Evolutionary conservation across 1,140 invertebrate genomes (phyloP).

Genomic region (Hesperophylax magnus): DNA sequence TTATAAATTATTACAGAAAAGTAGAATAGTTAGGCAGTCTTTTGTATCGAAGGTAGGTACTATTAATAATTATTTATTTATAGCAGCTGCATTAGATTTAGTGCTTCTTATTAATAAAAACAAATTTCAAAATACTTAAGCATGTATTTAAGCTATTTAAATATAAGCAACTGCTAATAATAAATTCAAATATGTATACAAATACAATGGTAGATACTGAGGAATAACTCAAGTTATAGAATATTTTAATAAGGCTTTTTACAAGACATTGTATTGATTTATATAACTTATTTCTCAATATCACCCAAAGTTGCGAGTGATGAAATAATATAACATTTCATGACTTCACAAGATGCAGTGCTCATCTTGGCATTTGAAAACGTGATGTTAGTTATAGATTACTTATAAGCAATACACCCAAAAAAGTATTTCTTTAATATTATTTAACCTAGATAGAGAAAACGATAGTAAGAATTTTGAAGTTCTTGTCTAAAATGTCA

Average conservation of each 20-base stretch:
- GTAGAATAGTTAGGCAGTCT: conserved; percentile 32
- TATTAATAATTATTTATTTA: conserved; percentile 27
- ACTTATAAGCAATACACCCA: conserved; percentile 22
- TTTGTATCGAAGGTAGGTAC: conserved; percentile 1
- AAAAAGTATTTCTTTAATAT: neutral
- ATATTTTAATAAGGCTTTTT: neutral
- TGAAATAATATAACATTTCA: conserved; percentile 20
- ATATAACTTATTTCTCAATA: conserved; percentile 21
- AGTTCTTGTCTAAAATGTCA: no score
- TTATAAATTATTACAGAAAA: conserved; percentile 7
- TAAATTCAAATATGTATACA: neutral
- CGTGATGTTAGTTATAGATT: conserved; percentile 39
- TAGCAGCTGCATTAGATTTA: conserved; percentile 39
- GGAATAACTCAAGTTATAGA: neutral
- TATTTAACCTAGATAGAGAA: neutral
- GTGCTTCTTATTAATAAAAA: no score
- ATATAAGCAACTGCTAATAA: conserved; percentile 40
- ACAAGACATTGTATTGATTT: neutral
- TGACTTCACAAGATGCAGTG: conserved; percentile 23
- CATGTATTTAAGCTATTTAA: conserved; percentile 7
- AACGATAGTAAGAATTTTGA: neutral
- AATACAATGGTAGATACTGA: conserved; percentile 2
- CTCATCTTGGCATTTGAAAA: conserved; percentile 31
- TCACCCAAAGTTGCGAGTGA: conserved; percentile 8
- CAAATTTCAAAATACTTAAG: conserved; percentile 5